A percentile compares a stretch with the other conserved stretches of the same genome.
Evolutionary conservation across 2,113 vertebrate genomes (phyloP).

Genomic region (Sebastes fasciatus): DNA sequence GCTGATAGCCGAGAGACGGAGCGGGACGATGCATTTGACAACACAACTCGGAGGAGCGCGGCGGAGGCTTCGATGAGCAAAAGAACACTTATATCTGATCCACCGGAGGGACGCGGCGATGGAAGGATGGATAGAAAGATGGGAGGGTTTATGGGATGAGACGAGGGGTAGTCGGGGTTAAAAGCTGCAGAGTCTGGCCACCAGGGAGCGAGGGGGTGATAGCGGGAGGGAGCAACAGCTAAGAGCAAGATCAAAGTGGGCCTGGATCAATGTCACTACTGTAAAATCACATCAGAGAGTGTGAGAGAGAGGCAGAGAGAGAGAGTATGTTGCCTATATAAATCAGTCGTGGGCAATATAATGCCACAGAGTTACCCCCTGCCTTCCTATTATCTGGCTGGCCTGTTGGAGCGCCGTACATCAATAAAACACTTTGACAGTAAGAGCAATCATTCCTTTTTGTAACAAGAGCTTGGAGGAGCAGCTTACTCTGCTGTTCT

Average conservation of each 20-base stretch:
- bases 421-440: conserved; percentile 75
- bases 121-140: conserved; percentile 44
- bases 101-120: conserved; percentile 34
- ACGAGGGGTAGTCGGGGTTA: conserved; percentile 68
- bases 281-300: conserved; percentile 74
- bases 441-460: conserved; percentile 55
- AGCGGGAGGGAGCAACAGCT: conserved; percentile 68
- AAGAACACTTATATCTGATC: conserved; percentile 32
- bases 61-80: conserved; percentile 34
- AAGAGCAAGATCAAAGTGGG: conserved; percentile 80
- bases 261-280: conserved; percentile 79
- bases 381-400: conserved; percentile 57
- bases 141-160: conserved; percentile 67
- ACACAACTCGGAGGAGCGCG: conserved; percentile 2
- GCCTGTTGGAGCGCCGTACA: conserved; percentile 47
- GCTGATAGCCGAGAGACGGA: conserved; percentile 19
- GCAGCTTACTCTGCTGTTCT: conserved; percentile 41
- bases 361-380: conserved; percentile 63
- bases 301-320: conserved; percentile 34
- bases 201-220: conserved; percentile 57
- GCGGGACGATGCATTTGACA: conserved; percentile 16
- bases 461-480: conserved; percentile 49
- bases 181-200: conserved; percentile 75
- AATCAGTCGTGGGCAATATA: conserved; percentile 67
- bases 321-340: conserved; percentile 58